Conservation (phyloP, 2,797 vertebrate genomes). For the Sebastes minor region DNA sequence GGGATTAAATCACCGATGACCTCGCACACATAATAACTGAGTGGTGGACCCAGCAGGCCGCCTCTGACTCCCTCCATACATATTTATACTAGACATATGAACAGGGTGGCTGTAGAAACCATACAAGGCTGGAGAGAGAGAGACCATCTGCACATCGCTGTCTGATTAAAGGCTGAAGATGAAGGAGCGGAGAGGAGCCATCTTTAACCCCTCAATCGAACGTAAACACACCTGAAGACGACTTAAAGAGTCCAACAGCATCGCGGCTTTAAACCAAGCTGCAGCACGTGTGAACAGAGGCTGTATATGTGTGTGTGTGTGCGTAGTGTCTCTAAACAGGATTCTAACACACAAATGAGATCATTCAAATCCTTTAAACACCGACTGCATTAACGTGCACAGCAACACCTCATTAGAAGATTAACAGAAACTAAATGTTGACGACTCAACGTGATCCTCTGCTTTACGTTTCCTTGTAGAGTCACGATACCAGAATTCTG, state of each 20-base stretch:
- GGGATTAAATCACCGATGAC: constrained; percentile 35
- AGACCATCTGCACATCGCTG: constrained; percentile 28
- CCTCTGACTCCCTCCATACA: constrained; percentile 1
- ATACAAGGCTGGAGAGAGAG: not conserved
- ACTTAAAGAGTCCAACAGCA: constrained; percentile 1
- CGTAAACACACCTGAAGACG: constrained; percentile 33
- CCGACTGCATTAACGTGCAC: not conserved
- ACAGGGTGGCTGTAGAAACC: not conserved
- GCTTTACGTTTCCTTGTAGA: no score
- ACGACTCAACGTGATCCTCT: not conserved
- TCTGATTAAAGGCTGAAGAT: constrained; percentile 39
- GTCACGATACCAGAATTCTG: no score
- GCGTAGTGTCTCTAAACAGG: no score
- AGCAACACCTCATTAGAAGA: not conserved
- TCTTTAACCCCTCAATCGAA: not conserved
- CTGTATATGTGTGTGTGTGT: no score
- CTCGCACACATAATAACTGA: constrained; percentile 32
- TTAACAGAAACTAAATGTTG: not conserved
- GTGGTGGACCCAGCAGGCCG: not conserved
- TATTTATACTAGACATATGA: constrained; percentile 22
- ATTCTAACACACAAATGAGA: not conserved
- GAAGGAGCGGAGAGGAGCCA: not conserved
- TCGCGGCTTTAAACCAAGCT: not conserved
- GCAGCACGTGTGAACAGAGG: not conserved
- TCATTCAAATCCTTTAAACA: constrained; percentile 19